A percentile compares a stretch with the other conserved stretches of the same genome.
These are phyloP conservation scores for Tragopan temminckii DNA, from an alignment of 2,797 vertebrate genomes.

Conservation along the genomic window DNA sequence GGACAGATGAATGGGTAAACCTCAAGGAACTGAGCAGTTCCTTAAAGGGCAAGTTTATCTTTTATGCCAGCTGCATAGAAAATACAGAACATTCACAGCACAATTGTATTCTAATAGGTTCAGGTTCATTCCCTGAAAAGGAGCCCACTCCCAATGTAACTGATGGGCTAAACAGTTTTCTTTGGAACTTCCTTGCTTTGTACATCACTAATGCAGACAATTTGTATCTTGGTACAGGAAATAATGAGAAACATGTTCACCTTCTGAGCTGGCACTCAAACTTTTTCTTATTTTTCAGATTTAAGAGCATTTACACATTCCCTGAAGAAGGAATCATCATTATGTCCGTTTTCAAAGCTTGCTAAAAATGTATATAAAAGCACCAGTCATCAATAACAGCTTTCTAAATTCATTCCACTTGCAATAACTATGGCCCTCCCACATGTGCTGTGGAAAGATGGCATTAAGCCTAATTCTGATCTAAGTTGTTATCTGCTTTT, in stretches of 20 bases:
- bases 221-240: neutral
- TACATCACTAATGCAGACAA: neutral
- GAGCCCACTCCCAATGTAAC: neutral
- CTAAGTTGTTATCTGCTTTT: neutral
- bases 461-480: slow-evolving; percentile 21
- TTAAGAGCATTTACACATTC: neutral
- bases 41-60: slow-evolving; percentile 52
- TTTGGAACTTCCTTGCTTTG: neutral
- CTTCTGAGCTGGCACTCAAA: neutral
- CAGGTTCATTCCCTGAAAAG: too few species aligned
- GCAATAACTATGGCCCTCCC: neutral
- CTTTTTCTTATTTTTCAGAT: neutral
- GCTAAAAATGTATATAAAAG: neutral
- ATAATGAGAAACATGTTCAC: neutral
- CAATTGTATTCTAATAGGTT: neutral
- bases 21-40: slow-evolving; percentile 14
- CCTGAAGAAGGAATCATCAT: neutral
- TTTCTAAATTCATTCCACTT: slow-evolving; percentile 26
- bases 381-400: neutral
- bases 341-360: neutral
- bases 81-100: neutral
- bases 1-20: slow-evolving; percentile 54
- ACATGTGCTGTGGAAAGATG: neutral
- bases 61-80: neutral
- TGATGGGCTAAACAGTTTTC: neutral